A percentile compares a stretch with the other conserved stretches of the same genome.
Evolutionary conservation across 2,113 vertebrate species (phyloP).

Genomic region (Sylvietta virens): DNA sequence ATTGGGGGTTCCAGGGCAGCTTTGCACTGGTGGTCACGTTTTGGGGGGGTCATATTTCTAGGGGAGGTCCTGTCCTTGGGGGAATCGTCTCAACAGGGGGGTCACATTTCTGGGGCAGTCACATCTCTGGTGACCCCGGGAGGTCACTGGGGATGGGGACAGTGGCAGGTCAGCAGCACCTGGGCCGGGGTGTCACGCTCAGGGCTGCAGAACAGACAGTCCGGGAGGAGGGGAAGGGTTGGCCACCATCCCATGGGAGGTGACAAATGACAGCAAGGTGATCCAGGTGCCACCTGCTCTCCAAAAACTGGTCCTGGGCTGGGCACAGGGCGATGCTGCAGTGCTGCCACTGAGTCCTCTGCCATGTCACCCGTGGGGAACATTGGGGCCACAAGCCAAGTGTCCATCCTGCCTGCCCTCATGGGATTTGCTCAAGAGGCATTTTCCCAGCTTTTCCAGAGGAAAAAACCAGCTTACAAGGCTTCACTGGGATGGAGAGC

Average conservation of each 20-base stretch:
- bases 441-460: neutral
- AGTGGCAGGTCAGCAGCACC: neutral
- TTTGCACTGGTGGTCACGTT: neutral
- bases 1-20: neutral
- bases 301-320: neutral
- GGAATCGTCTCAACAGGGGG: neutral
- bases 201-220: neutral
- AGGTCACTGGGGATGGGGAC: neutral
- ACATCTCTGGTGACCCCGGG: rapidly evolving
- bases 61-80: neutral
- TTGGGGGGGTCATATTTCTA: neutral
- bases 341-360: neutral
- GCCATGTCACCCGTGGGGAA: rapidly evolving
- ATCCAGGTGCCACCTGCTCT: neutral
- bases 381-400: rapidly evolving
- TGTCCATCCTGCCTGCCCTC: neutral
- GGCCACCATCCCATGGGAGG: rapidly evolving
- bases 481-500: neutral
- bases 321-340: rapidly evolving
- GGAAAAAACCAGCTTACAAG: neutral
- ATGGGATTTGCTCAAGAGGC: neutral
- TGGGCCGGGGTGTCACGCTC: rapidly evolving
- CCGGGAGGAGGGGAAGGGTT: neutral
- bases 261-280: neutral
- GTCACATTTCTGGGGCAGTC: neutral